Percentiles rank a stretch among this genome's conserved stretches.
These are phyloP conservation scores for Conops quadrifasciatus DNA, from an alignment of 2,888 invertebrate genomes.

Conservation along the genomic window DNA sequence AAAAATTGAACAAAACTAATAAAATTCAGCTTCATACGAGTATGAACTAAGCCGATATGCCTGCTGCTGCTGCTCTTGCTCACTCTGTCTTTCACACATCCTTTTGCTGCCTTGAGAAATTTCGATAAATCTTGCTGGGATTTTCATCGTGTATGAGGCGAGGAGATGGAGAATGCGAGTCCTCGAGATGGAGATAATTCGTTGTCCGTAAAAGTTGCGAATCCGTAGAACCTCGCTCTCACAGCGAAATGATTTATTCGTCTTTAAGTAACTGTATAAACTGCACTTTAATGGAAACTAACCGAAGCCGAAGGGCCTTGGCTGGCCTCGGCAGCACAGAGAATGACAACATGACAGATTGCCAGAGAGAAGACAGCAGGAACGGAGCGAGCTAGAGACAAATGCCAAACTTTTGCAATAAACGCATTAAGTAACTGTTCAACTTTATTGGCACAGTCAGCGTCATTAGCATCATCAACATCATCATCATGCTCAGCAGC, in stretches of 20 bases:
- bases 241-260: constrained; percentile 24
- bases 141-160: constrained; percentile 17
- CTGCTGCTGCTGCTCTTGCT: too few relatives aligned
- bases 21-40: too few relatives aligned
- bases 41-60: too few relatives aligned
- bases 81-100: not conserved
- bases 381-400: not conserved
- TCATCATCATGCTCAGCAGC: constrained; percentile 18
- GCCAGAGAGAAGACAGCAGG: too few relatives aligned
- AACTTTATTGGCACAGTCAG: constrained; percentile 28
- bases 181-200: constrained; percentile 16
- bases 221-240: constrained; percentile 1
- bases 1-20: too few relatives aligned
- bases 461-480: too few relatives aligned
- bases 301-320: not conserved
- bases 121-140: constrained; percentile 6
- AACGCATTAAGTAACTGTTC: constrained; percentile 30
- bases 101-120: not conserved
- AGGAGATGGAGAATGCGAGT: constrained; percentile 4
- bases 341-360: too few relatives aligned
- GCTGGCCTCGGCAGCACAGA: too few relatives aligned
- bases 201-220: constrained; percentile 3
- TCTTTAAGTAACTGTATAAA: constrained; percentile 30
- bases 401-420: constrained; percentile 30
- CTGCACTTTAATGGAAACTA: constrained; percentile 19